phyloP scores from a whole-genome alignment of 2,113 vertebrate genomes.

The Saguinus midas region DNA sequence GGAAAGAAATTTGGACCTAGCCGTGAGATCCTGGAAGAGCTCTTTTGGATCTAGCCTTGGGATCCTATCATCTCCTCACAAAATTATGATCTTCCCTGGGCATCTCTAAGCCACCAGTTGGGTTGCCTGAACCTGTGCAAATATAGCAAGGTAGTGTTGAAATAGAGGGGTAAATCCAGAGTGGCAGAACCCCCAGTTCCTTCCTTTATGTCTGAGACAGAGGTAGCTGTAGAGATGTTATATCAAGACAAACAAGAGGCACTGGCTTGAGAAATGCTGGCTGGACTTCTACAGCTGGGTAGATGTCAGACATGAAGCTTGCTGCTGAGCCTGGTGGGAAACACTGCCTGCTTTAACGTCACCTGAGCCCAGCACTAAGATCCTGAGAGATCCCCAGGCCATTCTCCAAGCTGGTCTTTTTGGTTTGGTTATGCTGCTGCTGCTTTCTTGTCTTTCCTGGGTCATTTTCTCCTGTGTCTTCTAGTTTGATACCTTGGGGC shows the following conservation, averaged over 20 bases:
- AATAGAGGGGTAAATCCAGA: not conserved
- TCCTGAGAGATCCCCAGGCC: not conserved
- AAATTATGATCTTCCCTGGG: conserved; percentile 16
- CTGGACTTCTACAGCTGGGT: not conserved
- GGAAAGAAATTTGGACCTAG: not conserved
- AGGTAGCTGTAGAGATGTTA: not conserved
- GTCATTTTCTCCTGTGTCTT: conserved; percentile 22
- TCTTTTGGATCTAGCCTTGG: conserved; percentile 14
- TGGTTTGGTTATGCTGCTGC: not conserved
- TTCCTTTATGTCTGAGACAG: not conserved
- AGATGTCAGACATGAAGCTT: not conserved
- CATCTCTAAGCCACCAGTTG: not conserved
- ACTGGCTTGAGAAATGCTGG: not conserved
- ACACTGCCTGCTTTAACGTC: not conserved
- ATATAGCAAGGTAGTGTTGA: not conserved
- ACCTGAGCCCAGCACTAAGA: not conserved
- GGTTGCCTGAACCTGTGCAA: not conserved
- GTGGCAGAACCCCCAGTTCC: not conserved
- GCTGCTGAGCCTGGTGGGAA: not conserved
- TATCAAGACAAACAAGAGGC: not conserved
- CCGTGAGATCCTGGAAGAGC: not conserved
- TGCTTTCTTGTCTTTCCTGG: not conserved
- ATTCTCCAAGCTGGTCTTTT: not conserved
- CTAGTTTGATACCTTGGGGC: not conserved
- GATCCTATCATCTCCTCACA: not conserved